Base-by-base conservation (phyloP, 1,140 invertebrate genomes). In the Cryptotermes secundus region DNA sequence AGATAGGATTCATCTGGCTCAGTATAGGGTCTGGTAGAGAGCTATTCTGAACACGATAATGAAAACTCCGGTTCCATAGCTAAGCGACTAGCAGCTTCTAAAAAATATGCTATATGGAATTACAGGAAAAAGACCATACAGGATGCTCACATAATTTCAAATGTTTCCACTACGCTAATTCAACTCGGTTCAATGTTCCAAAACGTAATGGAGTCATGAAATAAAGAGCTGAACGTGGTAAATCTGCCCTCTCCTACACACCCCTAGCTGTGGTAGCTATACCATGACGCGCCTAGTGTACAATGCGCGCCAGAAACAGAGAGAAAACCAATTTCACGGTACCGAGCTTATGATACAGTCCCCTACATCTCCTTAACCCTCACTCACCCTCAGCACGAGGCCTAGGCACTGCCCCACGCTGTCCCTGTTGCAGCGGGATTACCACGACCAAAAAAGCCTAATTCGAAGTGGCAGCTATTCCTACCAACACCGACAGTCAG, bases 321-420 rank as follows among this genome's bases (percentile, higher is more conserved):
- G 42, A 31, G 82, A 59, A 59, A 83, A 81, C 80, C 80, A 81
- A 81, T 81, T 81, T 81, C 80, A 81, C 80, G 80, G 80, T 81
- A 35, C 80, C 3, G 80, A 81, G 34, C 31, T 45, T 34, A 45
- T 81, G 35, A 81, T 81, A 81, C 38, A 9, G 80, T 35, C 80
- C n/a, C 34, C 12, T 81, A 10, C 42, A 36, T 81, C 16, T 45
- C 42, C 80, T 26, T 22, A 45, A 49, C 7, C 16, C 45, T 3
- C 59, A 22, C 0, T 1, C 45, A 59, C 53, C 53, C 53, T n/a
- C 22, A 59, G 24, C 53, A 59, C 24, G 24, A 59, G 4, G 1
- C 53, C 53, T 59, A 22, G 19, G 16, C 53, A 59, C 53, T 59
- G 53, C 7, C 24, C 16, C 19, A 59, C 19, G 24, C 24, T 59